Conservation (phyloP, 2,113 vertebrate genomes). For the Eulacestoma nigropectus region DNA sequence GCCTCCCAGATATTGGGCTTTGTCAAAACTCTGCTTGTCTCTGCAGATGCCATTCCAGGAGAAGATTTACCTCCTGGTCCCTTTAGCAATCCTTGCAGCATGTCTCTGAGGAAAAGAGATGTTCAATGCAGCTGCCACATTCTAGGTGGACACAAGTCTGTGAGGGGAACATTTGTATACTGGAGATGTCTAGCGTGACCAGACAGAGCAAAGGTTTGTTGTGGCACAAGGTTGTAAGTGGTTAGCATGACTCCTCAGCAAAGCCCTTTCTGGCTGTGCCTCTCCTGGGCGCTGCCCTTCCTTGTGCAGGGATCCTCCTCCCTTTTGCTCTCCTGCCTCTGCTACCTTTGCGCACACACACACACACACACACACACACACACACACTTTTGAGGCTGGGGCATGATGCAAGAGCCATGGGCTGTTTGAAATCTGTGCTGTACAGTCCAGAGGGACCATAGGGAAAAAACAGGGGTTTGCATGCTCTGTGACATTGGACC, state of each 20-base stretch:
- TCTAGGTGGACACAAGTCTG: background rate
- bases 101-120: background rate
- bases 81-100: background rate
- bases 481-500: background rate
- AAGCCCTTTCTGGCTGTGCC: background rate
- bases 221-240: background rate
- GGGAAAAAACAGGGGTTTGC: background rate
- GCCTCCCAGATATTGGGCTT: background rate
- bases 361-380: no score
- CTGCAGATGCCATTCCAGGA: background rate
- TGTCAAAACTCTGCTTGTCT: background rate
- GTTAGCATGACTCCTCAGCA: background rate
- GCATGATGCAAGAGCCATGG: accelerated
- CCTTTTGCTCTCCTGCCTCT: background rate
- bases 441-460: background rate
- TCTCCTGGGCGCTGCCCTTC: background rate
- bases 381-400: background rate
- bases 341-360: accelerated
- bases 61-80: background rate
- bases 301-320: background rate
- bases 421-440: background rate
- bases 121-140: background rate
- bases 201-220: background rate
- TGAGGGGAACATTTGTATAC: background rate
- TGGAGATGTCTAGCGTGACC: background rate